Evolutionary conservation across 2,888 invertebrate genomes (phyloP).

Genomic region (Tetanocera ferruginea): DNA sequence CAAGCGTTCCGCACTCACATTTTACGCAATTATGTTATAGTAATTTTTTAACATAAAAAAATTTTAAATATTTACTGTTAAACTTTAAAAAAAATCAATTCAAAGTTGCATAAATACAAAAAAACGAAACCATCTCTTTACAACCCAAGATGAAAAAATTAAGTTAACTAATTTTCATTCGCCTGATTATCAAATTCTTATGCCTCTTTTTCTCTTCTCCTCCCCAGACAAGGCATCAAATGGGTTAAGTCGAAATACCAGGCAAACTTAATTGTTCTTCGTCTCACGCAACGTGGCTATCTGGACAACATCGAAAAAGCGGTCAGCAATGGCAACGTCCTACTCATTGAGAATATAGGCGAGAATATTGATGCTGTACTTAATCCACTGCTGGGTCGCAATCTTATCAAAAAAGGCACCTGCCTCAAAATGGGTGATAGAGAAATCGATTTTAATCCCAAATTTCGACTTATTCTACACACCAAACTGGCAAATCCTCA

Average conservation of each 20-base stretch:
- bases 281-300: constrained; percentile 86
- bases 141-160: not conserved
- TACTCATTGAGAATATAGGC: constrained; percentile 90
- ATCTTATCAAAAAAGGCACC: constrained; percentile 88
- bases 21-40: no score
- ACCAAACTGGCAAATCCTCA: constrained; percentile 96
- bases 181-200: not conserved
- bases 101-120: no score
- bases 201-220: not conserved
- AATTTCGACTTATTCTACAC: constrained; percentile 87
- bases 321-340: constrained; percentile 80
- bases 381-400: constrained; percentile 88
- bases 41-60: no score
- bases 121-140: not conserved
- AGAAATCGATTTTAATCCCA: constrained; percentile 89
- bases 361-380: constrained; percentile 92
- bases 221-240: constrained; percentile 83
- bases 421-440: constrained; percentile 89
- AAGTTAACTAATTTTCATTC: no score
- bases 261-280: constrained; percentile 78
- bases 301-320: constrained; percentile 85
- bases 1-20: no score
- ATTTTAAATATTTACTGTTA: no score
- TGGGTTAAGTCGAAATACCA: constrained; percentile 95
- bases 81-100: no score